These are phyloP conservation scores for Plagiodera versicolora DNA, from an alignment of 2,888 invertebrate species.

Conservation along the genomic window DNA sequence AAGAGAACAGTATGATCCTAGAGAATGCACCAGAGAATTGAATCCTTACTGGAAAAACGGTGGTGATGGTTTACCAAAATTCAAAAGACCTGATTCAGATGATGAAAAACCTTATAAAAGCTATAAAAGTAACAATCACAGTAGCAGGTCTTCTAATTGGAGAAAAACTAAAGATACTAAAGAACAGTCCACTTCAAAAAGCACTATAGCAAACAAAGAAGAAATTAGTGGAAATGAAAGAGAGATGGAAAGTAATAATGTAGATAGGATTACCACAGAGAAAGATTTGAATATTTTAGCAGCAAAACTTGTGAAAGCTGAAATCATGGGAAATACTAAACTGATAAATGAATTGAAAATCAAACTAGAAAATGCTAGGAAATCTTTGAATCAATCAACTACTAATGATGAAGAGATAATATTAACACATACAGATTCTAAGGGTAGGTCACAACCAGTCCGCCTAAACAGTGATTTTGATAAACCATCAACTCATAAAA, in stretches of 20 bases:
- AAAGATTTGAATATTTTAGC: conserved; percentile 88
- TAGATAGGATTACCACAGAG: conserved; percentile 54
- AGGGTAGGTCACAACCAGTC: conserved; percentile 72
- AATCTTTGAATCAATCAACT: conserved; percentile 41
- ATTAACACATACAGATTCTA: conserved; percentile 68
- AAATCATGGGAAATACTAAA: conserved; percentile 82
- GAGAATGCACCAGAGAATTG: conserved; percentile 74
- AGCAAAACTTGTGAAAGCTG: conserved; percentile 90
- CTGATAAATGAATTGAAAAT: conserved; percentile 70
- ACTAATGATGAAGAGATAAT: conserved; percentile 58
- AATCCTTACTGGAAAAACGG: conserved; percentile 94
- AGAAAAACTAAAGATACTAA: conserved; percentile 24
- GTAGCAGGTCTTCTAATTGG: conserved; percentile 22
- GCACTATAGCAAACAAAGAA: background rate
- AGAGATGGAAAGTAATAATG: background rate
- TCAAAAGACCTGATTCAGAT: conserved; percentile 56
- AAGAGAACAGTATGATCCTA: conserved; percentile 67
- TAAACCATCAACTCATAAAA: conserved; percentile 52
- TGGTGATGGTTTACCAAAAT: conserved; percentile 77
- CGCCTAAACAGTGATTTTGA: conserved; percentile 51
- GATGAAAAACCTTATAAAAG: conserved; percentile 25
- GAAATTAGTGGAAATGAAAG: conserved; percentile 15
- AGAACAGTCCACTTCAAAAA: background rate
- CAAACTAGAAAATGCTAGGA: conserved; percentile 73
- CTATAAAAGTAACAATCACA: background rate